Evolutionary conservation across 2,113 vertebrate genomes (phyloP).

Genomic region (Mesembrinibis cayennensis): DNA sequence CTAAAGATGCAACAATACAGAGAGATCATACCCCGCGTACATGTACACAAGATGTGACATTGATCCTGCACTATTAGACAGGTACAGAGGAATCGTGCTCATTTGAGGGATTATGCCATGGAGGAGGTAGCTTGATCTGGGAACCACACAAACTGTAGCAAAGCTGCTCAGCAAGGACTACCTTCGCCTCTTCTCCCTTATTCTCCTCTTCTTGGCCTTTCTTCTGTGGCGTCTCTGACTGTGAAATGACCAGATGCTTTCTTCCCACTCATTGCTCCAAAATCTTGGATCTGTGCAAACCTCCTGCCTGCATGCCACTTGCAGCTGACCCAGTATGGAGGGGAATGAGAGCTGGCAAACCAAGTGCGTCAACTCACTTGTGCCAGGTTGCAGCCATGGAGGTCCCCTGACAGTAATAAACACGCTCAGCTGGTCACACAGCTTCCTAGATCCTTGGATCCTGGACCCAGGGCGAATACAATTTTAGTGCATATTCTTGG

Average conservation of each 20-base stretch:
- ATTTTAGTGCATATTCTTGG: background rate
- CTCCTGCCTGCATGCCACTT: background rate
- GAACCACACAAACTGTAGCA: background rate
- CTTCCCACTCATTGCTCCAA: background rate
- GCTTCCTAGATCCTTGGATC: background rate
- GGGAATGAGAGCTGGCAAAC: background rate
- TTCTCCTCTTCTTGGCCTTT: background rate
- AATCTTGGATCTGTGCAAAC: background rate
- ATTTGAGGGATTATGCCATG: background rate
- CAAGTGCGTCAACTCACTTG: background rate
- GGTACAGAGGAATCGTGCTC: background rate
- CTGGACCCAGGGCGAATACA: background rate
- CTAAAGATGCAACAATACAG: background rate
- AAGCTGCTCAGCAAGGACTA: background rate
- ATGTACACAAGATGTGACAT: background rate
- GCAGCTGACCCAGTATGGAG: background rate
- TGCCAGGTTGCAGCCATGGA: background rate
- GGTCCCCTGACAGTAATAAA: background rate
- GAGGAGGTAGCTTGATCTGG: background rate
- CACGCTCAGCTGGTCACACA: background rate
- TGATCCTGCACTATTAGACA: background rate
- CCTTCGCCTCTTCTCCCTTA: background rate
- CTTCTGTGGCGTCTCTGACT: background rate
- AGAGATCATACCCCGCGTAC: background rate
- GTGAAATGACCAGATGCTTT: background rate